These are phyloP conservation scores for Ciconia maguari DNA, from an alignment of 2,113 vertebrate species.

Conservation along the genomic window DNA sequence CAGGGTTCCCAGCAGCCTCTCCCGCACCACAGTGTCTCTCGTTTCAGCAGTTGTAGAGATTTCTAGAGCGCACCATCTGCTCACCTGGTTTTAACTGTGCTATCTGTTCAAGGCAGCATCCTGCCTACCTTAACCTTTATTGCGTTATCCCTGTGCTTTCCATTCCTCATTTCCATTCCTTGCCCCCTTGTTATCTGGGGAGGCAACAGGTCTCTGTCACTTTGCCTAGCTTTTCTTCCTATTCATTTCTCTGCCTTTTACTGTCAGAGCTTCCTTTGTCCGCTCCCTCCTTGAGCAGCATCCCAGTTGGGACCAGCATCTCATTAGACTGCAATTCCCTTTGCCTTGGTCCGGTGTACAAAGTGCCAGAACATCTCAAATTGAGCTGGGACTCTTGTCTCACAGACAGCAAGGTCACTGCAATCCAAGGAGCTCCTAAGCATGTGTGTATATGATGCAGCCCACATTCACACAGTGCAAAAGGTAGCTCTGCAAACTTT, in stretches of 20 bases:
- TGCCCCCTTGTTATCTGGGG: not conserved
- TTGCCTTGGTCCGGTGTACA: not conserved
- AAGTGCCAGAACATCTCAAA: conserved; percentile 27
- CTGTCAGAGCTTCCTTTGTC: conserved; percentile 31
- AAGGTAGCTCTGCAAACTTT: not conserved
- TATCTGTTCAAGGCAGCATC: not conserved
- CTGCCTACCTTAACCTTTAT: not conserved
- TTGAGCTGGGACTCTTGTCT: conserved; percentile 12
- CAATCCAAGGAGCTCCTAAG: not conserved
- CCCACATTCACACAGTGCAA: not conserved
- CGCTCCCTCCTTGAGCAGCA: conserved; percentile 1
- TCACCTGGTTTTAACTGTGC: not conserved
- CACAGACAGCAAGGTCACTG: not conserved
- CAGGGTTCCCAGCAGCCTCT: not conserved
- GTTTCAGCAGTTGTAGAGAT: not conserved
- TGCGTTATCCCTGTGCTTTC: not conserved
- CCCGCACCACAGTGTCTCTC: not conserved
- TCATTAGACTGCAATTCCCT: conserved; percentile 22
- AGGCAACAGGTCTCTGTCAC: not conserved
- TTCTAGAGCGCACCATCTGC: not conserved
- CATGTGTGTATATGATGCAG: rapidly evolving
- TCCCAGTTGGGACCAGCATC: not conserved
- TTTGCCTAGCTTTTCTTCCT: conserved; percentile 3
- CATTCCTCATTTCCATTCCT: conserved; percentile 32
- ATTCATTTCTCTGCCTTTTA: conserved; percentile 30